Percentiles rank a stretch among this genome's conserved stretches.
These are phyloP conservation scores for Petrocephalus zakoni DNA, from an alignment of 2,113 vertebrate species.

Conservation along the genomic window DNA sequence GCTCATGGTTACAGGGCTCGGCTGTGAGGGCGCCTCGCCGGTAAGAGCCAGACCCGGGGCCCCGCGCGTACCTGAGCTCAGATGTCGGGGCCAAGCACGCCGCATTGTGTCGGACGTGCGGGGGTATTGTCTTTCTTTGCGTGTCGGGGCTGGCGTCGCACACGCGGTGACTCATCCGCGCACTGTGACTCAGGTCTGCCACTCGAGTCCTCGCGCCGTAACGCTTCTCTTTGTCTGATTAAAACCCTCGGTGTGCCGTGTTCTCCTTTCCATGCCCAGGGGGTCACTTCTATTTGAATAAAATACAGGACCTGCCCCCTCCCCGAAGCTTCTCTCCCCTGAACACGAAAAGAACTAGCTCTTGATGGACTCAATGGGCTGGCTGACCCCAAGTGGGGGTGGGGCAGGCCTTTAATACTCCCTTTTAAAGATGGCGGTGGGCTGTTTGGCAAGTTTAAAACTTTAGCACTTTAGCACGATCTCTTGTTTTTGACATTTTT, in stretches of 20 bases:
- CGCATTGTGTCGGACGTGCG: neutral
- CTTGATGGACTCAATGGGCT: neutral
- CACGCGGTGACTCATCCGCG: neutral
- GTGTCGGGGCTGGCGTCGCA: neutral
- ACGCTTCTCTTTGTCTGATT: neutral
- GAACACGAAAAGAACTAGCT: neutral
- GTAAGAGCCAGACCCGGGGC: neutral
- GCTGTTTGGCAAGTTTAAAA: neutral
- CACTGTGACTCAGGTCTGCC: neutral
- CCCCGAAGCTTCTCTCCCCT: neutral
- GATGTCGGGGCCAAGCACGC: neutral
- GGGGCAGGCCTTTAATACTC: neutral
- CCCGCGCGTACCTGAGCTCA: neutral
- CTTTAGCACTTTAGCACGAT: too few relatives aligned
- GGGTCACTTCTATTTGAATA: neutral
- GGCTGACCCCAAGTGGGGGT: neutral
- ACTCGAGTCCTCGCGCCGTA: neutral
- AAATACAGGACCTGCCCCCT: neutral
- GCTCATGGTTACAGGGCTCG: neutral
- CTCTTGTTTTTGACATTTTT: too few relatives aligned
- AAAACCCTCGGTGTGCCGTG: neutral
- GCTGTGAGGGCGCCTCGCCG: neutral
- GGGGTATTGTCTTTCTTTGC: slow-evolving; percentile 12
- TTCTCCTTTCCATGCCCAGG: neutral
- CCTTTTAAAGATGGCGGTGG: neutral